Percentiles rank a stretch among this genome's conserved stretches.
Conservation (phyloP, 23 tunicate genomes). For the Diplosoma virens region DNA sequence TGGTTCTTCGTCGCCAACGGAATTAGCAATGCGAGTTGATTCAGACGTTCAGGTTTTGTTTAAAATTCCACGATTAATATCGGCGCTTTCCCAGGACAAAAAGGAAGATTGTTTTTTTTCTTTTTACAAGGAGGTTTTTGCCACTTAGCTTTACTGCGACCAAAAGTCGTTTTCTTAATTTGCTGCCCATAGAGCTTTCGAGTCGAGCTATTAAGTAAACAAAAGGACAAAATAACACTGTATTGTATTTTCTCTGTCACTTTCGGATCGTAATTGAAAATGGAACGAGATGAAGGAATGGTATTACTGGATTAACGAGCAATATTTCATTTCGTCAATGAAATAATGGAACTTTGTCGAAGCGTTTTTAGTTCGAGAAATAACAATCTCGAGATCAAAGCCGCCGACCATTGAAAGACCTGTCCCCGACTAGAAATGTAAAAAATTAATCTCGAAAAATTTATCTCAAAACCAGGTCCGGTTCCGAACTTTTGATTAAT, state of each 20-base stretch:
- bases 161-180: conserved; percentile 4
- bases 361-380: neutral
- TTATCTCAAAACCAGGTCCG: too few relatives aligned
- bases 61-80: conserved; percentile 19
- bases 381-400: conserved; percentile 8
- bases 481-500: too few relatives aligned
- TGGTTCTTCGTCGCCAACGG: conserved; percentile 9
- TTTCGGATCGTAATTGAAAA: neutral
- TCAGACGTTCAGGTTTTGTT: neutral
- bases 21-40: neutral
- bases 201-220: conserved; percentile 20
- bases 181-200: neutral
- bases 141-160: too few relatives aligned
- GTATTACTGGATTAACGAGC: conserved; percentile 5
- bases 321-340: too few relatives aligned
- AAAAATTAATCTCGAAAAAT: too few relatives aligned
- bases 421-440: too few relatives aligned
- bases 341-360: too few relatives aligned
- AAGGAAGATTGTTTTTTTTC: neutral
- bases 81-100: conserved; percentile 2
- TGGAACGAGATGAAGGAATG: neutral
- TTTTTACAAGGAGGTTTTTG: too few relatives aligned
- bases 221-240: neutral
- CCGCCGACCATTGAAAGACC: too few relatives aligned
- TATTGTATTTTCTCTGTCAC: neutral